Base-by-base conservation (phyloP, 2,797 vertebrate genomes). In the Sebastiscus tertius region DNA sequence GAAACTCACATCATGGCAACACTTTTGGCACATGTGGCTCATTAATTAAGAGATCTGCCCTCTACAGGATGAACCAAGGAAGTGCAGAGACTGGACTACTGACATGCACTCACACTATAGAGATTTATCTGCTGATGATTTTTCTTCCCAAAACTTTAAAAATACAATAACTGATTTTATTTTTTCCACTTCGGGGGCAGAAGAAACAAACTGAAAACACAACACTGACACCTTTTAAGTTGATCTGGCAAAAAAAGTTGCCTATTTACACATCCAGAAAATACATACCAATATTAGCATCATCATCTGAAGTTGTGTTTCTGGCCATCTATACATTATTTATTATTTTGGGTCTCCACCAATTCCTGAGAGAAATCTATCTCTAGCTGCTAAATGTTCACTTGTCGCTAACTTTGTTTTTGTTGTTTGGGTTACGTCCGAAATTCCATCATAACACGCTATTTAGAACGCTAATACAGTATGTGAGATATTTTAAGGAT, bases 1-100 rank as follows among this genome's bases (percentile, higher is more conserved):
- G 86, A 94, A 92, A 92, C 86, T 86, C 82, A 89, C 84, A 84
- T 85, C 77, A 81, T 93, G 92, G 92, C 93, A 95, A 85, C 86
- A 84, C 87, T 90, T 42, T 42, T 87, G 75, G 92, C 87, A 93
- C 91, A 92, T 91, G 85, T 88, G 87, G 83, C 64, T 87, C 77
- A 80, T 86, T 90, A 91, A 91, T 85, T 84, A 83, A 58, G 27
- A 79, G 14, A 67, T n/a, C 26, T 59, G 77, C 86, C 87, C 75
- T 76, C 88, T 62, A 55, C 42, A 79, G 88, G 80, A 76, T 13
- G 71, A 80, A 87, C 2, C 8, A 22, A 42, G 54, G 26, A 81
- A 27, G 4, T 84, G 64, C 84, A 84, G 76, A 71, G 63, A 67
- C 66, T 1, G 34, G 6, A 77, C 13, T 52, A 36, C 39, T 52